phyloP scores from a whole-genome alignment of 2,888 invertebrate species.

The Romanomermis culicivorax region DNA sequence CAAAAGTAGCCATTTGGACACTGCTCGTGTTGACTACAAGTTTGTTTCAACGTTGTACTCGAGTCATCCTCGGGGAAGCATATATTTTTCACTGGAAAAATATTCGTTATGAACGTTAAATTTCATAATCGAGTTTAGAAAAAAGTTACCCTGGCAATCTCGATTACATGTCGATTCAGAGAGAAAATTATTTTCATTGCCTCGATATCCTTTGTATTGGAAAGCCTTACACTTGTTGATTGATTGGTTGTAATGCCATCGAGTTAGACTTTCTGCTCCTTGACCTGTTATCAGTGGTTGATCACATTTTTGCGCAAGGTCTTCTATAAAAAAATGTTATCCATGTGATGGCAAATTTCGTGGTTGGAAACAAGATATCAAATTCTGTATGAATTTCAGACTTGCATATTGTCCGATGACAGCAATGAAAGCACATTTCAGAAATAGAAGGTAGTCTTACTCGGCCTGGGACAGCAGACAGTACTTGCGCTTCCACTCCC shows the following conservation, averaged over 20 bases:
- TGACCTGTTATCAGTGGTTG: background rate
- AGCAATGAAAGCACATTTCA: background rate
- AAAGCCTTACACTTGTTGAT: background rate
- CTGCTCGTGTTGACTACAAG: too few species aligned
- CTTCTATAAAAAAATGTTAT: background rate
- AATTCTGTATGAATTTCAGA: background rate
- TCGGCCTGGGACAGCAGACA: conserved; percentile 22
- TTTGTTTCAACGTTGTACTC: too few species aligned
- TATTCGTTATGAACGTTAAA: too few species aligned
- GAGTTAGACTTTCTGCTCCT: background rate
- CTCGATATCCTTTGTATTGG: background rate
- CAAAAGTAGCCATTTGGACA: too few species aligned
- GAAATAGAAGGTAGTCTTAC: background rate
- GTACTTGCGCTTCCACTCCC: conserved; percentile 23
- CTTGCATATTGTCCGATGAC: background rate
- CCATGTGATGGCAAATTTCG: too few species aligned
- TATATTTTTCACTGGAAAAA: too few species aligned
- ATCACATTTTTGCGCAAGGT: background rate
- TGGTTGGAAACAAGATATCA: too few species aligned
- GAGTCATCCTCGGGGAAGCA: too few species aligned
- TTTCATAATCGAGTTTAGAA: too few species aligned
- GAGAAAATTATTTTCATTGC: conserved; percentile 5
- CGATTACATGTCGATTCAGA: background rate
- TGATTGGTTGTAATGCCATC: background rate
- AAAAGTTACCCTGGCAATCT: conserved; percentile 1